A percentile compares a stretch with the other conserved stretches of the same genome.
These are phyloP conservation scores for Pollimyrus isidori DNA, from an alignment of 2,113 vertebrate species.

Conservation along the genomic window DNA sequence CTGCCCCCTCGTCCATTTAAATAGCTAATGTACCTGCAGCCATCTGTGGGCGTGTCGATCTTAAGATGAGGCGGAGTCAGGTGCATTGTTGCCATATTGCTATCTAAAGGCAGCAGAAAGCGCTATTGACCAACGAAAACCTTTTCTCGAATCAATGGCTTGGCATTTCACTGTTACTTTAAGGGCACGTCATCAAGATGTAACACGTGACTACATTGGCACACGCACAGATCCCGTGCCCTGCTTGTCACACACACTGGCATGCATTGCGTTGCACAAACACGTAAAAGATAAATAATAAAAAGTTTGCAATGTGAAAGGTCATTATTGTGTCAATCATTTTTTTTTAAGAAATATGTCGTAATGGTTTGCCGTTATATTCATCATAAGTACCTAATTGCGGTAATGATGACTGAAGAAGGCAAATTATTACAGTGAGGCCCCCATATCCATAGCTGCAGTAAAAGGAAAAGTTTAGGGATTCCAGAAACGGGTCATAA, in stretches of 20 bases:
- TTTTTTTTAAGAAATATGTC: background rate
- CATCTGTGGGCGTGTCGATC: background rate
- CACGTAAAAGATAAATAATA: background rate
- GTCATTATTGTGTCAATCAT: no score
- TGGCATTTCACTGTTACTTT: no score
- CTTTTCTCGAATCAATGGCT: no score
- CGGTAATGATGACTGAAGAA: background rate
- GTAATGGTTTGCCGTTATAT: background rate
- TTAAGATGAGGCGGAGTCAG: background rate
- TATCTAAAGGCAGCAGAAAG: background rate
- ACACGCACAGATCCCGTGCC: background rate
- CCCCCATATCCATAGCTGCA: background rate
- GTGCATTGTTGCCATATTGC: background rate
- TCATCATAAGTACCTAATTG: background rate
- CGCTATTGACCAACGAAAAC: no score
- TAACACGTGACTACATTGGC: no score
- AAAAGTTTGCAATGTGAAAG: background rate
- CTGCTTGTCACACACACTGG: background rate
- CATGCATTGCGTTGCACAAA: background rate
- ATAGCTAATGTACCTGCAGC: background rate
- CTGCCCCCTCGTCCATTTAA: no score
- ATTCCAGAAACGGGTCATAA: background rate
- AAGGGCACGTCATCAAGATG: background rate
- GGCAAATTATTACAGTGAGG: background rate
- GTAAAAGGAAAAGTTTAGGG: background rate